phyloP scores from a whole-genome alignment of 2,888 invertebrate genomes.

The Luffia ferchaultella region DNA sequence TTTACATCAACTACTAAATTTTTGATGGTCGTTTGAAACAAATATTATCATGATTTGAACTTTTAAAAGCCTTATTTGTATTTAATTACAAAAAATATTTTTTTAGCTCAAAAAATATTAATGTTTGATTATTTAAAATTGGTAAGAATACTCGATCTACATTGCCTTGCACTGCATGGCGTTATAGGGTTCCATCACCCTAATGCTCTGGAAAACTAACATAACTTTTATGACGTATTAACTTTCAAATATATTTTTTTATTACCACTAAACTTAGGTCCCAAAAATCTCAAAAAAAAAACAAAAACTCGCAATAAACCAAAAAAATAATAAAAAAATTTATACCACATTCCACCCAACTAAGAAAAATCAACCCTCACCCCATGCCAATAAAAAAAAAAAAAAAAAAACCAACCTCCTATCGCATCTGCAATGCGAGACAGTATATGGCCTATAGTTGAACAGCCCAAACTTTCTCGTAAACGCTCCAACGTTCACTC shows the following conservation, averaged over 20 bases:
- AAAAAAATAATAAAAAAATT: constrained; percentile 5
- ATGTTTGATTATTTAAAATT: no score
- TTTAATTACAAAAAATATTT: no score
- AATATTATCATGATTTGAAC: no score
- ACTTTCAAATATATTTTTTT: neutral
- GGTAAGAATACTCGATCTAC: no score
- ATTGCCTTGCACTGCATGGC: no score
- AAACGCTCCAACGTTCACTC: constrained; percentile 69
- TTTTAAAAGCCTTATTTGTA: no score
- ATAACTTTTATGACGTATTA: no score
- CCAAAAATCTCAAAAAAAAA: neutral
- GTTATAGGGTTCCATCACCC: no score
- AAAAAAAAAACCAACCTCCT: constrained; percentile 68
- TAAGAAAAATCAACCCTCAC: constrained; percentile 1
- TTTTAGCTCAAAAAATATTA: no score
- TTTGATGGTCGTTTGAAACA: no score
- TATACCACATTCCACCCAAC: constrained; percentile 6
- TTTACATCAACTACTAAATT: no score
- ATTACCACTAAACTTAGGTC: neutral
- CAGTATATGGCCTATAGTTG: constrained; percentile 76
- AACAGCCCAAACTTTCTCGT: constrained; percentile 67
- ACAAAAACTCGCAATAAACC: constrained; percentile 4
- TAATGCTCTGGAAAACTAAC: no score
- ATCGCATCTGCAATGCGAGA: constrained; percentile 81
- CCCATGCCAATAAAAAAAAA: constrained; percentile 11